Evolutionary conservation across 2,888 invertebrate genomes (phyloP).

Genomic region (Catotricha subobsoleta): DNA sequence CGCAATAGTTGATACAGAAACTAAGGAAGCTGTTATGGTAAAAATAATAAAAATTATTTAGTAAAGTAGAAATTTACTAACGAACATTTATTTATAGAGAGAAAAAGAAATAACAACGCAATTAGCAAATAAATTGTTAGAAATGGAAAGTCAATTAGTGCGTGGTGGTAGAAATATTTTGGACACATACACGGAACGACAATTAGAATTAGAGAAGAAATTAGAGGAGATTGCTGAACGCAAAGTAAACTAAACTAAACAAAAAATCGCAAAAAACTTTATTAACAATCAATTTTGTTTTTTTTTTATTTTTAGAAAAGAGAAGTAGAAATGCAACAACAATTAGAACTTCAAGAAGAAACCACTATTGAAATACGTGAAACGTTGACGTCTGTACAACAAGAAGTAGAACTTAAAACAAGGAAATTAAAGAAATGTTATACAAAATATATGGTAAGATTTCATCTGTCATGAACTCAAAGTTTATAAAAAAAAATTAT

Average conservation of each 20-base stretch:
- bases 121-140: conserved; percentile 56
- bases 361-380: conserved; percentile 76
- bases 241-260: too few relatives aligned
- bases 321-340: conserved; percentile 80
- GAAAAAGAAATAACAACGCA: conserved; percentile 57
- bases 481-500: conserved; percentile 14
- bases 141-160: conserved; percentile 85
- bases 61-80: neutral
- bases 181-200: conserved; percentile 89
- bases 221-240: conserved; percentile 78
- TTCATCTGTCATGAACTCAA: conserved; percentile 2
- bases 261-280: too few relatives aligned
- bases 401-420: conserved; percentile 93
- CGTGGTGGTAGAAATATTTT: conserved; percentile 88
- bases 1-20: conserved; percentile 10
- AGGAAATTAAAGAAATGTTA: conserved; percentile 79
- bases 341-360: conserved; percentile 85
- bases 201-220: conserved; percentile 70
- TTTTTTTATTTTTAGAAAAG: conserved; percentile 18
- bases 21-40: conserved; percentile 13
- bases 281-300: too few relatives aligned
- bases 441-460: conserved; percentile 49
- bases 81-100: conserved; percentile 16
- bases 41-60: neutral
- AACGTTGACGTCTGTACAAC: conserved; percentile 80